phyloP scores from a whole-genome alignment of 2,888 invertebrate species.

The Scaptomyza polygonia region DNA sequence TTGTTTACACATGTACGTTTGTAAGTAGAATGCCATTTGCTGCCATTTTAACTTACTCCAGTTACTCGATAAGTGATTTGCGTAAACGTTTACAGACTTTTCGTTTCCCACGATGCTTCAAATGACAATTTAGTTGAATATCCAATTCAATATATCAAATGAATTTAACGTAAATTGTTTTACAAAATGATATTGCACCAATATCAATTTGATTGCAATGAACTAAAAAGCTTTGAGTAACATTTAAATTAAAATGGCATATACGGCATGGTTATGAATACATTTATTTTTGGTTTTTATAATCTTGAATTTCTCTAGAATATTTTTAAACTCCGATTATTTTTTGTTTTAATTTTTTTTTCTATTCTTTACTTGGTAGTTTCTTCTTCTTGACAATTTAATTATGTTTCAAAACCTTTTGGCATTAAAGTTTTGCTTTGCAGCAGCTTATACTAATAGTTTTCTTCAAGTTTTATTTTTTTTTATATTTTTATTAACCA shows the following conservation, averaged over 20 bases:
- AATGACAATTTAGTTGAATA: background rate
- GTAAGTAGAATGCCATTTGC: background rate
- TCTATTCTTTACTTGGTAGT: conserved; percentile 1
- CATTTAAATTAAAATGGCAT: background rate
- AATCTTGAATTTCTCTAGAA: background rate
- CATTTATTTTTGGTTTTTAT: background rate
- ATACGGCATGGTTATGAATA: background rate
- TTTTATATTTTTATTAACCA: conserved; percentile 40
- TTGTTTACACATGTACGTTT: background rate
- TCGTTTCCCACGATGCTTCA: background rate
- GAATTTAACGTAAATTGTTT: background rate
- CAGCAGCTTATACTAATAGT: conserved; percentile 42
- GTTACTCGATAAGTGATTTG: background rate
- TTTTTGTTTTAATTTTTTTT: background rate
- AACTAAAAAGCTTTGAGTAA: background rate
- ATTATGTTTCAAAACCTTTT: conserved; percentile 10
- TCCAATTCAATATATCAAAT: background rate
- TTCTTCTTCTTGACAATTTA: conserved; percentile 12
- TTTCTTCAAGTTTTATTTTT: conserved; percentile 1
- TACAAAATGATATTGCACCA: background rate
- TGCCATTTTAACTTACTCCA: background rate
- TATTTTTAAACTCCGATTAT: background rate
- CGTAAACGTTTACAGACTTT: background rate
- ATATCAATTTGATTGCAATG: background rate
- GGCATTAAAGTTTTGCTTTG: conserved; percentile 34